phyloP scores from a whole-genome alignment of 2,797 vertebrate species.

The Sphenopsis melanotis region DNA sequence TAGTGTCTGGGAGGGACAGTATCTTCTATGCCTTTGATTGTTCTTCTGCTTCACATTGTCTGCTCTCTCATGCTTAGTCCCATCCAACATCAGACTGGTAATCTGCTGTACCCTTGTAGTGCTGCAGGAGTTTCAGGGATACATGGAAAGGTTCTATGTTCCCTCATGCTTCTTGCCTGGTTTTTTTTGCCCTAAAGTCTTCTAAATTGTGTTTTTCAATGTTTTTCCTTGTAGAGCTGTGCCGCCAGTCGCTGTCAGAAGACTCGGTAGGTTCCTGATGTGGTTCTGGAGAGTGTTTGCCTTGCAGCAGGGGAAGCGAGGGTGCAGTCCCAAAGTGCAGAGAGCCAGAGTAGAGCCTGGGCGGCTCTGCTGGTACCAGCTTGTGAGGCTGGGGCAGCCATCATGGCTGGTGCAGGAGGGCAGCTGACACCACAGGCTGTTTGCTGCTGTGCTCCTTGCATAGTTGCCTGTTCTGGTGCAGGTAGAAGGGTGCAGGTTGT shows the following conservation, averaged over 20 bases:
- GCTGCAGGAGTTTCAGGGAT: neutral
- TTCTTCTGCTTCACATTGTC: neutral
- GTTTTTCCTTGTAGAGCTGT: conserved; percentile 81
- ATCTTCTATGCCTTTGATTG: neutral
- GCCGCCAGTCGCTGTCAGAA: conserved; percentile 88
- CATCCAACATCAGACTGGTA: neutral
- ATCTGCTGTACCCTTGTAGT: neutral
- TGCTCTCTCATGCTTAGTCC: neutral
- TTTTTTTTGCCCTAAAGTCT: neutral
- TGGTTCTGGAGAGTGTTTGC: neutral
- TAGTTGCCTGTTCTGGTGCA: neutral
- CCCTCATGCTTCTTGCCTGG: rapidly evolving
- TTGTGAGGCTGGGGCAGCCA: neutral
- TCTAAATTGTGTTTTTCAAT: conserved; percentile 12
- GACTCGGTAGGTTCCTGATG: conserved; percentile 86
- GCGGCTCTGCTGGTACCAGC: neutral
- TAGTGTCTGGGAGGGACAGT: neutral
- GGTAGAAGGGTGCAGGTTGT: neutral
- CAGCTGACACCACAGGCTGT: neutral
- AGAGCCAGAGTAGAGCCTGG: neutral
- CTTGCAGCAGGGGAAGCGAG: rapidly evolving
- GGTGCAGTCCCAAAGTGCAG: neutral
- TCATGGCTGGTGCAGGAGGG: neutral
- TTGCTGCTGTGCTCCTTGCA: neutral
- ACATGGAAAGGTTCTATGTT: neutral